Base-by-base conservation (phyloP, 2,888 invertebrate species). In the Palloptera scutellata region DNA sequence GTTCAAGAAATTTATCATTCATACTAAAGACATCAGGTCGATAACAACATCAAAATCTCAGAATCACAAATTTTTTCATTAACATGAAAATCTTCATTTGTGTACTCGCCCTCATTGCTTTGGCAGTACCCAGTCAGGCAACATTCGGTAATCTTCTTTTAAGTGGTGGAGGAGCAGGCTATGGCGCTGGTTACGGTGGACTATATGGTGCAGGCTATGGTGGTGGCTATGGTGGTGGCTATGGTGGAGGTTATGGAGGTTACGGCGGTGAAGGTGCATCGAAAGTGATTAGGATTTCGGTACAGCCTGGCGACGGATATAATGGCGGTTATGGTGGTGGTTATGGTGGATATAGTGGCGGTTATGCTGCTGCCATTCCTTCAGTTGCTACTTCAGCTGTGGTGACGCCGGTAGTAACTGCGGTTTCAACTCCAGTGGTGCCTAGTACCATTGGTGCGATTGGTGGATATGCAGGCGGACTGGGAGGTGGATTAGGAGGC, bases 241-340 rank as follows among this genome's bases (percentile, higher is more conserved):
- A 10, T 58, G 42, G 53, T 30, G 61, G 54, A 45, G 59, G 64
- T 20, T 19, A 61, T 55, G 19, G 53, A 40, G 76, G 74, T 54
- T 76, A 77, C 59, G 66, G 30, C 1, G 67, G 60, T 15, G 41
- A 67, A 12, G 53, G 62, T 58, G 45, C 6, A 65, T 60, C 4
- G 20, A 68, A 13, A 68, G 67, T 11, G 66, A 69, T 61, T 41
- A 64, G n/a, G 72, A 78, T 45, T 55, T 54, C n/a, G 67, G 43
- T 42, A 66, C 72, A 5, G 30, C 30, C 78, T 77, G 59, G 20
- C 80, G 8, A 73, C 75, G 6, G 70, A 70, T 43, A 76, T 82
- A 20, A 66, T 82, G 67, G 82, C 82, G 12, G 81, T 80, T 72
- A 82, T 81, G 64, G 67, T 81, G 2, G 77, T 80, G 70, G 40